phyloP scores from a whole-genome alignment of 2,888 invertebrate species.

The Tuberolachnus salignus region DNA sequence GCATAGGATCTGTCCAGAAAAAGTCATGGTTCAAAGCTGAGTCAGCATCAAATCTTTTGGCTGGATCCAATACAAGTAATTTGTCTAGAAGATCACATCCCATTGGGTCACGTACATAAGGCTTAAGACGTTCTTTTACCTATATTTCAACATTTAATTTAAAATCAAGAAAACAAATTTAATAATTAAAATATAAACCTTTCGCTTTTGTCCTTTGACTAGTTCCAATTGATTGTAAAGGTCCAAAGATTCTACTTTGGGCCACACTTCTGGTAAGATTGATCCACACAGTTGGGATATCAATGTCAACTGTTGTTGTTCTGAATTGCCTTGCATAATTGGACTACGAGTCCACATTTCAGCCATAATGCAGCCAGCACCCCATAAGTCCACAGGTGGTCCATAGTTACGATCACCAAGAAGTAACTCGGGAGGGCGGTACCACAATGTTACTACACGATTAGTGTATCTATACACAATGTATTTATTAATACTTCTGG shows the following conservation, averaged over 20 bases:
- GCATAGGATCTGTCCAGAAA: constrained; percentile 98
- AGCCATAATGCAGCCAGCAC: constrained; percentile 99
- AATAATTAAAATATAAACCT: constrained; percentile 64
- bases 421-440: constrained; percentile 75
- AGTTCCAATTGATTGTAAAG: constrained; percentile 87
- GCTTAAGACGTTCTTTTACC: constrained; percentile 82
- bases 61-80: constrained; percentile 88
- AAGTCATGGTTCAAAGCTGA: constrained; percentile 95
- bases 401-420: constrained; percentile 92
- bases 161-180: neutral
- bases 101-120: constrained; percentile 88
- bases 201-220: constrained; percentile 83
- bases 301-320: constrained; percentile 91
- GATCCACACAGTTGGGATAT: constrained; percentile 97
- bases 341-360: constrained; percentile 97
- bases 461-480: constrained; percentile 81
- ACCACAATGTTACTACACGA: constrained; percentile 96
- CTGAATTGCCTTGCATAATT: constrained; percentile 92
- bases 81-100: constrained; percentile 94
- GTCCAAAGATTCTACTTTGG: constrained; percentile 87
- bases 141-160: constrained; percentile 60
- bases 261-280: constrained; percentile 92
- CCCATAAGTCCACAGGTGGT: constrained; percentile 95
- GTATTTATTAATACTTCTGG: neutral
- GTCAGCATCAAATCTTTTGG: constrained; percentile 85